Conservation (phyloP, 2,888 invertebrate genomes). For the Plemyria rubiginata region DNA sequence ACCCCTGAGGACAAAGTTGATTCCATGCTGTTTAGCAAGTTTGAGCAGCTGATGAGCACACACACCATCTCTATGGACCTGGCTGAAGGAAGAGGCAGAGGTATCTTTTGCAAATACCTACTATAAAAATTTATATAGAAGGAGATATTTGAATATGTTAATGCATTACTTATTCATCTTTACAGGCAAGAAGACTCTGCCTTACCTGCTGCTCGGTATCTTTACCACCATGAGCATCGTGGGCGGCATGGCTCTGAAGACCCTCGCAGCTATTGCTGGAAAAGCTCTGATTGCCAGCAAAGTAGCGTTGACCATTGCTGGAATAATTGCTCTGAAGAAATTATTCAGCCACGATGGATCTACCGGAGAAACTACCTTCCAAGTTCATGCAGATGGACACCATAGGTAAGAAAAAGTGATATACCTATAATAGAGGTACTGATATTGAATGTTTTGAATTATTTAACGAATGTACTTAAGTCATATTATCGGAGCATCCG, state of each 20-base stretch:
- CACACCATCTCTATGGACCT: slow-evolving; percentile 88
- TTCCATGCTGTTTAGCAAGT: slow-evolving; percentile 78
- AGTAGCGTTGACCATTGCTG: slow-evolving; percentile 89
- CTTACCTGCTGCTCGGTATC: slow-evolving; percentile 86
- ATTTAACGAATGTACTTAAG: too few species aligned
- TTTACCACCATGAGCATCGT: slow-evolving; percentile 88
- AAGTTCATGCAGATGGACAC: slow-evolving; percentile 88
- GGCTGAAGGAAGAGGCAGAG: slow-evolving; percentile 81
- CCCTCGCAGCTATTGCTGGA: slow-evolving; percentile 88
- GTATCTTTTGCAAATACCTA: slow-evolving; percentile 48
- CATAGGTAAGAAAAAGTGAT: slow-evolving; percentile 76
- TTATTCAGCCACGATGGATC: slow-evolving; percentile 87
- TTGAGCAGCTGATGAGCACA: slow-evolving; percentile 86
- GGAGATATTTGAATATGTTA: neutral
- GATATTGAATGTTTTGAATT: neutral
- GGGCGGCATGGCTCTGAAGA: slow-evolving; percentile 88
- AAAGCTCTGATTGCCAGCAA: slow-evolving; percentile 90
- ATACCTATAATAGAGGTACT: neutral
- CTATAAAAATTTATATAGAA: neutral
- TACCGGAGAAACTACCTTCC: slow-evolving; percentile 87
- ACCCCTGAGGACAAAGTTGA: slow-evolving; percentile 84
- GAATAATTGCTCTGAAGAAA: slow-evolving; percentile 89
- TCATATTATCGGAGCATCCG: neutral
- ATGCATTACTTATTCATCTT: slow-evolving; percentile 21
- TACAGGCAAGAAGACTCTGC: slow-evolving; percentile 83